A percentile compares a stretch with the other conserved stretches of the same genome.
These are phyloP conservation scores for Psephotus haematonotus DNA, from an alignment of 2,113 vertebrate species.

Conservation along the genomic window DNA sequence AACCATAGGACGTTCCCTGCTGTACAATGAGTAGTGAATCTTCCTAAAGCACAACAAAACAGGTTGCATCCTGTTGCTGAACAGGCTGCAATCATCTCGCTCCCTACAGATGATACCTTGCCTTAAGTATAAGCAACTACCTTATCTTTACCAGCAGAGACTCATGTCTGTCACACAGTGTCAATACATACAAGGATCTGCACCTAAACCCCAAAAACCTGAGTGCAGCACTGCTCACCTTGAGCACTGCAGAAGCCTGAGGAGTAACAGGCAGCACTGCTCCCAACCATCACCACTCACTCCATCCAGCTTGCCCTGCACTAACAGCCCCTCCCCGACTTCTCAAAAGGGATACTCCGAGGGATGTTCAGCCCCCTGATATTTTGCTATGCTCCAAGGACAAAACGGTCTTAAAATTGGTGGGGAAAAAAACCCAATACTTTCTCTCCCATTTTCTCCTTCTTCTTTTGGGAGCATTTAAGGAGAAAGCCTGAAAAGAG, in stretches of 20 bases:
- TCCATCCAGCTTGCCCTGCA: background rate
- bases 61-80: background rate
- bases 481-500: background rate
- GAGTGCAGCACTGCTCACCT: accelerated
- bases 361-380: background rate
- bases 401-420: background rate
- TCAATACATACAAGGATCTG: background rate
- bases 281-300: accelerated
- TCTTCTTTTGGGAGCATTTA: background rate
- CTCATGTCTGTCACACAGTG: accelerated
- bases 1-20: background rate
- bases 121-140: background rate
- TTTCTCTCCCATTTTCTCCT: background rate
- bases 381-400: background rate
- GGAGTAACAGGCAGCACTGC: accelerated
- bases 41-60: background rate
- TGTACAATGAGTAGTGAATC: background rate
- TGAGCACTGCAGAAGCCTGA: accelerated
- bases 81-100: background rate
- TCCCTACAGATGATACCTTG: background rate
- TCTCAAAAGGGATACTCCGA: background rate
- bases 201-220: background rate
- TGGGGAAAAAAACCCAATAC: accelerated
- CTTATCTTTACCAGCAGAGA: background rate
- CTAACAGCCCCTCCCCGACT: accelerated